Evolutionary conservation across 1,140 invertebrate species (phyloP).

Genomic region (Drosophila jambulina): DNA sequence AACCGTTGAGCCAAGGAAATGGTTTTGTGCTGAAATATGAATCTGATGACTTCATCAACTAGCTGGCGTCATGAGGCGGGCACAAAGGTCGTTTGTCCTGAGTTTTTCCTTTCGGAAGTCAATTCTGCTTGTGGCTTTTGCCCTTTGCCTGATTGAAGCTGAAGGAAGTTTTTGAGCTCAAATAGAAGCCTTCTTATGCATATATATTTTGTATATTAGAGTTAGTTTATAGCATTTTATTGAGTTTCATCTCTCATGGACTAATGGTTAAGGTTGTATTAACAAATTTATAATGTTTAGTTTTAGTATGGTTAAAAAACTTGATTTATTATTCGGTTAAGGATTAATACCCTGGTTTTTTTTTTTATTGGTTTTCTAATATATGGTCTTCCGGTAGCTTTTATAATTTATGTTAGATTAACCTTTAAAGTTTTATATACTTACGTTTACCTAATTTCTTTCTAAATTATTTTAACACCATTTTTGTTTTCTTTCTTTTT

Average conservation of each 20-base stretch:
- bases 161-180: neutral
- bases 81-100: conserved; percentile 37
- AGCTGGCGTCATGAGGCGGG: conserved; percentile 40
- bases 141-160: conserved; percentile 9
- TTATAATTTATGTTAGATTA: conserved; percentile 36
- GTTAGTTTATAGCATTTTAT: neutral
- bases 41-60: conserved; percentile 65
- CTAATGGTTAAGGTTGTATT: conserved; percentile 1
- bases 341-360: conserved; percentile 9
- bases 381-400: conserved; percentile 36
- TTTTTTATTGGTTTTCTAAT: conserved; percentile 11
- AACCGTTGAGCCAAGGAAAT: conserved; percentile 35
- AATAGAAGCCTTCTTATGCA: neutral
- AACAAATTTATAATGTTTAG: neutral
- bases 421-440: conserved; percentile 9
- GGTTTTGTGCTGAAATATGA: conserved; percentile 34
- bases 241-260: neutral
- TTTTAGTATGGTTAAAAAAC: neutral
- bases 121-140: conserved; percentile 20
- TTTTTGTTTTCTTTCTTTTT: conserved; percentile 65
- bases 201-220: neutral
- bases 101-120: conserved; percentile 14
- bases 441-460: conserved; percentile 39
- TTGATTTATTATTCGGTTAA: neutral
- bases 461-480: conserved; percentile 53